Evolutionary conservation across 2,888 invertebrate species (phyloP).

Genomic region (Nowickia ferox): DNA sequence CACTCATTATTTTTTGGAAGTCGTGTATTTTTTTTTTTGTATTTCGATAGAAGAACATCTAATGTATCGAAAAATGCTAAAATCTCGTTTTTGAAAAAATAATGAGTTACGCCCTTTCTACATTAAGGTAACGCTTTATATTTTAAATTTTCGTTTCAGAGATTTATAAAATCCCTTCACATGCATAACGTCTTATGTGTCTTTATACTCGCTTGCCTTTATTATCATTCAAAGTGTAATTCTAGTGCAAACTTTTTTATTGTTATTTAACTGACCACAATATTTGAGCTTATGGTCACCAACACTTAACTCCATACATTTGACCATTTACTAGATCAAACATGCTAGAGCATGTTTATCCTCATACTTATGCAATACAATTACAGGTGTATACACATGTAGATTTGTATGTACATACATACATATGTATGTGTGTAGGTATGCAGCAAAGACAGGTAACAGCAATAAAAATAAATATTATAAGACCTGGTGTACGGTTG

Average conservation of each 20-base stretch:
- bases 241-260: background rate
- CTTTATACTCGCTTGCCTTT: too few species aligned
- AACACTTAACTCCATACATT: constrained; percentile 54
- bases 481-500: background rate
- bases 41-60: too few species aligned
- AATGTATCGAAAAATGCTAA: too few species aligned
- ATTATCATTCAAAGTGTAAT: background rate
- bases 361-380: background rate
- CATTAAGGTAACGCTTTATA: background rate
- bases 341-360: background rate
- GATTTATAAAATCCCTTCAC: too few species aligned
- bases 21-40: too few species aligned
- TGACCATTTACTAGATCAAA: constrained; percentile 42
- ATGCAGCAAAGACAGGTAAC: background rate
- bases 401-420: too few species aligned
- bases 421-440: background rate
- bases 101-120: background rate
- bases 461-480: constrained; percentile 25
- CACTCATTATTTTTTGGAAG: too few species aligned
- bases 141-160: background rate
- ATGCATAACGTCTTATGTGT: too few species aligned
- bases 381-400: background rate
- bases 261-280: constrained; percentile 9
- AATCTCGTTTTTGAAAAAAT: too few species aligned
- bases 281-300: constrained; percentile 68